phyloP scores from a whole-genome alignment of 1,140 invertebrate species.

The Achatina immaculata region DNA sequence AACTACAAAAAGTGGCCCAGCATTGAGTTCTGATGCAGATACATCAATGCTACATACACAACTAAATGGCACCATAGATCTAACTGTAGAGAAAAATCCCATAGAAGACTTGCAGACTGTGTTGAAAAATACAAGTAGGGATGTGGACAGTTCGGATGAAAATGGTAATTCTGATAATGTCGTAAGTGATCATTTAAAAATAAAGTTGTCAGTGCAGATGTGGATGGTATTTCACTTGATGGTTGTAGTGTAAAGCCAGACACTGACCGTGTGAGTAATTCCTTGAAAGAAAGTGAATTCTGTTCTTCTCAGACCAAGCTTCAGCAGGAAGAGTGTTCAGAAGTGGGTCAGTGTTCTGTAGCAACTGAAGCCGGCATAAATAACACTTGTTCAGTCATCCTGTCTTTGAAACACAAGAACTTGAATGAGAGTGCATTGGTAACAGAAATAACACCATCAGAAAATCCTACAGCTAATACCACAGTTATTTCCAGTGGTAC shows the following conservation, averaged over 20 bases:
- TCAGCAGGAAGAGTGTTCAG: neutral
- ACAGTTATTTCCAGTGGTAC: too few species aligned
- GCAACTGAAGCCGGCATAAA: neutral
- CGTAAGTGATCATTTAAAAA: neutral
- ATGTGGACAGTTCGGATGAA: neutral
- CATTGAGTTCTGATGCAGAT: too few species aligned
- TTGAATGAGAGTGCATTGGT: neutral
- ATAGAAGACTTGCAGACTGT: neutral
- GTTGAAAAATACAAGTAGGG: too few species aligned
- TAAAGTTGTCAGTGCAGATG: neutral
- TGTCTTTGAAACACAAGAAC: neutral
- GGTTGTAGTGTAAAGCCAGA: neutral
- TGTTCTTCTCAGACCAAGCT: neutral
- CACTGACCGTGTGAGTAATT: neutral
- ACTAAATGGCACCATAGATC: neutral
- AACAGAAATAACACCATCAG: neutral
- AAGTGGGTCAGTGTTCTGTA: neutral
- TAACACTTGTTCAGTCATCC: neutral
- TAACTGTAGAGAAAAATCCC: constrained; percentile 1
- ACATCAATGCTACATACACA: neutral
- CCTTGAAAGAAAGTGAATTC: neutral
- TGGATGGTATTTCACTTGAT: neutral
- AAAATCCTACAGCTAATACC: too few species aligned
- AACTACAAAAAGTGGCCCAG: neutral
- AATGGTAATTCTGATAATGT: neutral